Evolutionary conservation across 2,113 vertebrate genomes (phyloP), one percentile per base, ranked within the genome.

Genomic region (Anoura caudifer): DNA sequence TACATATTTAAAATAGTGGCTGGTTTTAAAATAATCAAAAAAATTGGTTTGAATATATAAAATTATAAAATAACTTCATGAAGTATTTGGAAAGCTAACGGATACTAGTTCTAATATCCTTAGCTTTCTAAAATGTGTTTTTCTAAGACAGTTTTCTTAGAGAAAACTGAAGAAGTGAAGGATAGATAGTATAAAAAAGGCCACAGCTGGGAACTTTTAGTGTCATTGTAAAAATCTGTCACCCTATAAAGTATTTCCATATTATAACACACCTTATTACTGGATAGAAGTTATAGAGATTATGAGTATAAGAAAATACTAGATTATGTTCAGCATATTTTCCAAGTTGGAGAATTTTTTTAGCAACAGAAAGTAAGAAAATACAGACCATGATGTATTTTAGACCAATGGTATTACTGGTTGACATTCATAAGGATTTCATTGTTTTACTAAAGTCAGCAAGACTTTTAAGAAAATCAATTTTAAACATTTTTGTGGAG

Each of bases 1-100:
- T 72, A 47, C 72, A 52, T 91, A 73, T 50, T 97, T 95, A 33
- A 79, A 95, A 47, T 73, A 33, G 11, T 92, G 54, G 38, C 41
- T 84, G 26, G 54, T 52, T 84, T 91, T 73, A 70, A 73, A 84
- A 50, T 83, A 63, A 13, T 75, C 19, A 1, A 22, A 79, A 47
- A 52, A 43, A 45, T 50, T 95, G 16, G 38, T 91, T 77, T 88
- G 45, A 85, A 81, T 82, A 76, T 67, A 87, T 94, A n/a, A 56
- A 83, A 54, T 91, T 22, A 36, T 43, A 14, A 67, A 63, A 63
- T 73, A 85, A 79, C 73, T 76, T 86, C 56, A 19, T 96, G 31
- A 93, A 93, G 20, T 91, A 54, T 65, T 88, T 93, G 26, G 67
- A 70, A 80, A 90, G 22, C 59, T 33, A 87, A 79, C 63, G 56